Evolutionary conservation across 2,113 vertebrate genomes (phyloP), one percentile per base, ranked within the genome.

Genomic region (Psittacula cyanocephala): DNA sequence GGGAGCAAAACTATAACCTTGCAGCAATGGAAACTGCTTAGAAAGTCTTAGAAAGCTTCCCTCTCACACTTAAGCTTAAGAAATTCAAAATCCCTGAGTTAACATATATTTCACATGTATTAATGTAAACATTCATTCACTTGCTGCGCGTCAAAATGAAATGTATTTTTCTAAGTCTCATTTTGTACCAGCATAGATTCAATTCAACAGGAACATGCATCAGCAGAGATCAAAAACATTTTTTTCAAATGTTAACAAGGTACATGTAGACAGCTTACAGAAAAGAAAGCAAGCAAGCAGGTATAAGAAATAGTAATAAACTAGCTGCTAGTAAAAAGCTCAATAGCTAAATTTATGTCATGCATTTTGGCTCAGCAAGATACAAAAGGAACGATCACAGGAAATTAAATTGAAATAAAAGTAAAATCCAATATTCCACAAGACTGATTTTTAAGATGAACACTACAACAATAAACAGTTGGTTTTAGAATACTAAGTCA

Each of bases 341-440:
- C 29, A 47, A 41, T 13, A 46, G 25, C 33, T 25, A n/a, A 44
- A 47, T 49, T 78, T 50, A 78, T 7, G 19, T 65, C 57, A 70
- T 6, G 5, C n/a, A 49, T 78, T 86, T 82, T 74, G 18, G 13
- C 18, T 80, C 25, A 33, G 13, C 27, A 82, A 60, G 31, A 37
- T 0, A 1, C 65, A 25, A 70, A 68, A 62, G 17, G 23, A 64
- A 64, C 0, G 0, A 27, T 37, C 52, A 41, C 25, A 64, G 49
- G 25, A 83, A 93, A 67, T 49, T 29, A 67, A 78, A 78, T 25
- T 11, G 33, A 80, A 62, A 41, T 49, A n/a, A 68, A 78, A 87
- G 20, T 64, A 71, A 46, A 81, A 53, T 20, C 49, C 39, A 65
- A 20, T 76, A 62, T 62, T 68, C 35, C 24, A 37, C 22, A 57